Percentiles rank a stretch among this genome's conserved stretches.
Conservation (phyloP, 2,888 invertebrate genomes). For the Drymonia ruficornis region DNA sequence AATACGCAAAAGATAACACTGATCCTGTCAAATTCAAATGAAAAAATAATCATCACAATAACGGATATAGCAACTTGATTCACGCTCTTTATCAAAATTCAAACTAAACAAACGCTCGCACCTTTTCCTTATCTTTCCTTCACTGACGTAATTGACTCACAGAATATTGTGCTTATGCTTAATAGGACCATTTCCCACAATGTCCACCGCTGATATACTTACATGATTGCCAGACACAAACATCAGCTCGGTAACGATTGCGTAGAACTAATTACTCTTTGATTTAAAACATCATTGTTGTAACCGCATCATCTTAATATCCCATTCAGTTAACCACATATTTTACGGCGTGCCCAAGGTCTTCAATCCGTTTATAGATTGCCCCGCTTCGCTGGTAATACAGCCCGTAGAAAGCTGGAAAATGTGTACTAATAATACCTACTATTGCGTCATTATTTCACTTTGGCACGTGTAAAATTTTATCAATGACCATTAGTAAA, state of each 20-base stretch:
- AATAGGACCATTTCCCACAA: slow-evolving; percentile 22
- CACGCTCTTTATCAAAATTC: slow-evolving; percentile 39
- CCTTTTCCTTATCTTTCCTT: slow-evolving; percentile 34
- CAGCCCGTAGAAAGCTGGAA: slow-evolving; percentile 7
- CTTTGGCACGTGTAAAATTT: no score
- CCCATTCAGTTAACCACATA: slow-evolving; percentile 32
- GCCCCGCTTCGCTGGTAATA: slow-evolving; percentile 14
- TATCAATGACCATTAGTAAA: no score
- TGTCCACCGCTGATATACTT: slow-evolving; percentile 26
- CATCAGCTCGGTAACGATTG: slow-evolving; percentile 34
- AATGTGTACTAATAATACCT: not conserved
- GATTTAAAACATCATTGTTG: slow-evolving; percentile 38
- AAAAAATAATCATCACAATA: slow-evolving; percentile 14
- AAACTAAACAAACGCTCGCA: slow-evolving; percentile 37
- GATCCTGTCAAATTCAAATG: slow-evolving; percentile 12
- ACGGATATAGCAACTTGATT: slow-evolving; percentile 32
- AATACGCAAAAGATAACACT: not conserved
- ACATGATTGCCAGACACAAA: slow-evolving; percentile 27
- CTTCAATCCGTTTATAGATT: slow-evolving; percentile 21
- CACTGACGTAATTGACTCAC: slow-evolving; percentile 35
- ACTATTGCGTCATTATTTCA: no score
- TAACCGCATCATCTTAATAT: slow-evolving; percentile 20
- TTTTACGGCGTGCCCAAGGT: slow-evolving; percentile 30
- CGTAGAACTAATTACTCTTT: slow-evolving; percentile 35
- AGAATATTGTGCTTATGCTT: slow-evolving; percentile 25